Evolutionary conservation across 2,888 invertebrate species (phyloP).

Genomic region (Synanthedon vespiformis): DNA sequence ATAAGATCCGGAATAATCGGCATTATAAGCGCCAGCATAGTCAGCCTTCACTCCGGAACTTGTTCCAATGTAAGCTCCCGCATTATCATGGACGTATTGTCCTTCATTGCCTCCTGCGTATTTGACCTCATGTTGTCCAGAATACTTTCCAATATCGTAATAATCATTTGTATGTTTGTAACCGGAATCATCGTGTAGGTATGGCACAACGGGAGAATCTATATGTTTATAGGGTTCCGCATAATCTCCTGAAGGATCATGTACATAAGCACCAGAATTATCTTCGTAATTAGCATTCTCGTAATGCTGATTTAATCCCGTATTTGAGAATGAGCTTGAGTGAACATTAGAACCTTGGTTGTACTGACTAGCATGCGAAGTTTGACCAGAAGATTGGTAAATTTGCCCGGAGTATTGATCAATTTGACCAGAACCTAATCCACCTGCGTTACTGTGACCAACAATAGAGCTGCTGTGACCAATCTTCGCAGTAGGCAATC

Average conservation of each 20-base stretch:
- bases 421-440: background rate
- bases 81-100: slow-evolving; percentile 33
- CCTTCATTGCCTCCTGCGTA: slow-evolving; percentile 21
- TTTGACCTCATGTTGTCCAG: slow-evolving; percentile 20
- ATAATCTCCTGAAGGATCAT: slow-evolving; percentile 57
- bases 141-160: slow-evolving; percentile 31
- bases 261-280: slow-evolving; percentile 55
- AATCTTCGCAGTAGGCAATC: slow-evolving; percentile 31
- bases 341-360: slow-evolving; percentile 1
- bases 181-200: slow-evolving; percentile 34
- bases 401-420: background rate
- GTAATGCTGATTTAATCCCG: slow-evolving; percentile 17
- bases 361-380: slow-evolving; percentile 4
- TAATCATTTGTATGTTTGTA: slow-evolving; percentile 38
- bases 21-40: slow-evolving; percentile 21
- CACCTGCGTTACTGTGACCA: no score
- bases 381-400: background rate
- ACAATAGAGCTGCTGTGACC: background rate
- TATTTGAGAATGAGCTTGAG: slow-evolving; percentile 4
- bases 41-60: slow-evolving; percentile 11
- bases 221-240: slow-evolving; percentile 54
- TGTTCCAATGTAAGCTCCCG: slow-evolving; percentile 27
- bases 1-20: slow-evolving; percentile 31
- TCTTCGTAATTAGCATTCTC: slow-evolving; percentile 30
- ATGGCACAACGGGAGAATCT: slow-evolving; percentile 43